These are phyloP conservation scores for Glossosoma conforme DNA, from an alignment of 1,140 invertebrate genomes.

Conservation along the genomic window DNA sequence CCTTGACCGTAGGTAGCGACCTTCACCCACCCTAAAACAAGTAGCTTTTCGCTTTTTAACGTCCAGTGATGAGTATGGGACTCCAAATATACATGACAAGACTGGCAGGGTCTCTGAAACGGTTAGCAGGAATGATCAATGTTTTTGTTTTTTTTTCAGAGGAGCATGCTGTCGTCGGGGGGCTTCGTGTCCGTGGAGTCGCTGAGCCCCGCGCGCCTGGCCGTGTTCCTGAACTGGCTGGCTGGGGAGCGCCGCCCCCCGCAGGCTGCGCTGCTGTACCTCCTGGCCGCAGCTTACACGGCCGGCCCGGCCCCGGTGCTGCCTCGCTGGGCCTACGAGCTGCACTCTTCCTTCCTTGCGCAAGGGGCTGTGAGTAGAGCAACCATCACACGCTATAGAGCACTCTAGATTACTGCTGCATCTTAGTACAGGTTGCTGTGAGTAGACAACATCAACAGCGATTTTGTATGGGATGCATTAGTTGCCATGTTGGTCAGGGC, in stretches of 20 bases:
- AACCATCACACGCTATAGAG: too few species aligned
- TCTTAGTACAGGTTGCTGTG: too few species aligned
- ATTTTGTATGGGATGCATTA: too few species aligned
- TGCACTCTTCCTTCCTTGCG: conserved; percentile 93
- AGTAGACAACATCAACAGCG: too few species aligned
- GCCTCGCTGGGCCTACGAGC: conserved; percentile 96
- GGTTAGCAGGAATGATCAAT: too few species aligned
- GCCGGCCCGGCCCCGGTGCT: conserved; percentile 47
- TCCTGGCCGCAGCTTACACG: conserved; percentile 15
- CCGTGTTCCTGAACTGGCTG: conserved; percentile 46
- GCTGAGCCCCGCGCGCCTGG: conserved; percentile 35
- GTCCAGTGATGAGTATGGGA: too few species aligned
- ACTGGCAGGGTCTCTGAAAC: too few species aligned
- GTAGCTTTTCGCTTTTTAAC: too few species aligned
- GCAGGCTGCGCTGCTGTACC: conserved; percentile 21
- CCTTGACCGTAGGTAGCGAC: conserved; percentile 8
- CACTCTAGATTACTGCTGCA: too few species aligned
- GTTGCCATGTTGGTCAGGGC: too few species aligned
- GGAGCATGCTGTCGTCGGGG: conserved; percentile 3
- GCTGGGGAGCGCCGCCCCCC: conserved; percentile 40
- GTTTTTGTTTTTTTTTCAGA: conserved; percentile 6
- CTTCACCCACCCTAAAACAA: too few species aligned
- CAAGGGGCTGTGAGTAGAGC: conserved; percentile 62
- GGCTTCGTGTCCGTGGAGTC: conserved; percentile 15
- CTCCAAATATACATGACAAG: too few species aligned